Conservation (phyloP, 2,888 invertebrate species). For the Phalera bucephala region DNA sequence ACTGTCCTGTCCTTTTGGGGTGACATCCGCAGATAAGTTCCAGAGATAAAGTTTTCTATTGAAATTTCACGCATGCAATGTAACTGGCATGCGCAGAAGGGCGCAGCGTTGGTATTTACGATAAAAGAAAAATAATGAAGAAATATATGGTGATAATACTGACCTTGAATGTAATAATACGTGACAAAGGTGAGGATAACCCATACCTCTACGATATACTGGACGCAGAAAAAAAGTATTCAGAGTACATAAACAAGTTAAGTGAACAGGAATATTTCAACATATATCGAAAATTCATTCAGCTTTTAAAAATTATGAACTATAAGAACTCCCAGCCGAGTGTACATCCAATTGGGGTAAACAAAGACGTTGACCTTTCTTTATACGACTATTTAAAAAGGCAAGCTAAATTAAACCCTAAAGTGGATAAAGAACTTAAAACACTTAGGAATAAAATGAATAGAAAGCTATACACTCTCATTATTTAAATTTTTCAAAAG, state of each 20-base stretch:
- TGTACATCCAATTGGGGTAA: slow-evolving; percentile 40
- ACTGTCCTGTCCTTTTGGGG: too few species aligned
- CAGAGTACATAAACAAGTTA: slow-evolving; percentile 30
- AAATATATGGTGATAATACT: too few species aligned
- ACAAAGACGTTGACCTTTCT: slow-evolving; percentile 52
- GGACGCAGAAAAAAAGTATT: too few species aligned
- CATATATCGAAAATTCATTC: slow-evolving; percentile 47
- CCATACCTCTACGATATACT: too few species aligned
- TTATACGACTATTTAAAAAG: slow-evolving; percentile 28
- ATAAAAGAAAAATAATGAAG: too few species aligned
- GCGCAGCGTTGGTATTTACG: too few species aligned
- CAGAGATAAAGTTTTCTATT: slow-evolving; percentile 31
- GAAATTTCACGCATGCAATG: slow-evolving; percentile 40
- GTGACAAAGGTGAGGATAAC: too few species aligned
- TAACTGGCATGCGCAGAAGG: slow-evolving; percentile 4
- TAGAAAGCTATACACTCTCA: too few species aligned
- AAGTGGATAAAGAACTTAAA: slow-evolving; percentile 41
- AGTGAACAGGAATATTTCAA: slow-evolving; percentile 41
- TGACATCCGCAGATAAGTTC: slow-evolving; percentile 23
- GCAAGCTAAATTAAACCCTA: slow-evolving; percentile 7
- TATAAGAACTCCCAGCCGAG: slow-evolving; percentile 38
- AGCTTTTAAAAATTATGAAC: slow-evolving; percentile 50
- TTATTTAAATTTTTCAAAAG: too few species aligned
- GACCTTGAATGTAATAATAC: too few species aligned
- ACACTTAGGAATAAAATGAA: slow-evolving; percentile 9